Evolutionary conservation across 2,888 invertebrate species (phyloP).

Genomic region (Homarus gammarus): DNA sequence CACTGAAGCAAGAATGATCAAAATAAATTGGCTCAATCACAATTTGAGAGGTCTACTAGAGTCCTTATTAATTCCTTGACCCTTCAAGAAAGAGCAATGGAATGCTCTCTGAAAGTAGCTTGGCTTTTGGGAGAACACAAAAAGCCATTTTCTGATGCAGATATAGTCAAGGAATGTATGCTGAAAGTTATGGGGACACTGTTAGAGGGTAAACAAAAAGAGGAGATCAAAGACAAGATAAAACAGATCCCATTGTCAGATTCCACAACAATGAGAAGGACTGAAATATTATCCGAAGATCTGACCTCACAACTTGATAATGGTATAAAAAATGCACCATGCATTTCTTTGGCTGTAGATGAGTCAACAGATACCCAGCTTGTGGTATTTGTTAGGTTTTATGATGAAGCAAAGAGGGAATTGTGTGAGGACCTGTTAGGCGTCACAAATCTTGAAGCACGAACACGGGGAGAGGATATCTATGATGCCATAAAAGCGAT

Average conservation of each 20-base stretch:
- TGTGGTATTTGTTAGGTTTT: slow-evolving; percentile 3
- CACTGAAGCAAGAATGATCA: background rate
- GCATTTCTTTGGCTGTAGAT: slow-evolving; percentile 20
- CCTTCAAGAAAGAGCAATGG: background rate
- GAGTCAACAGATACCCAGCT: slow-evolving; percentile 16
- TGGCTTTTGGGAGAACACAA: too few relatives aligned
- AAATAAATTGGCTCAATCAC: background rate
- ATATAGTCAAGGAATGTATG: slow-evolving; percentile 19
- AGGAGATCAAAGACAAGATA: slow-evolving; percentile 5
- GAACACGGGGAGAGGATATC: too few relatives aligned
- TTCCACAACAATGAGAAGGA: slow-evolving; percentile 30
- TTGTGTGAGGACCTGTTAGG: background rate
- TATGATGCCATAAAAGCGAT: too few relatives aligned
- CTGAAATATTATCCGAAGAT: background rate
- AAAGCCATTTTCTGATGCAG: background rate
- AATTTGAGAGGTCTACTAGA: background rate
- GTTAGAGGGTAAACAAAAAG: slow-evolving; percentile 2
- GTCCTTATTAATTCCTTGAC: background rate
- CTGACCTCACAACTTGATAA: background rate
- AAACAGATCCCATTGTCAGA: slow-evolving; percentile 4
- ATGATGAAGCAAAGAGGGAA: background rate
- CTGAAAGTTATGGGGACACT: background rate
- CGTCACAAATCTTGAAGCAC: background rate
- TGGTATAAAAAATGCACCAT: background rate
- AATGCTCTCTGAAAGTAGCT: too few relatives aligned